A percentile compares a stretch with the other conserved stretches of the same genome.
Conservation (phyloP, 2,888 invertebrate species). For the Megaustenia siamemsis region DNA sequence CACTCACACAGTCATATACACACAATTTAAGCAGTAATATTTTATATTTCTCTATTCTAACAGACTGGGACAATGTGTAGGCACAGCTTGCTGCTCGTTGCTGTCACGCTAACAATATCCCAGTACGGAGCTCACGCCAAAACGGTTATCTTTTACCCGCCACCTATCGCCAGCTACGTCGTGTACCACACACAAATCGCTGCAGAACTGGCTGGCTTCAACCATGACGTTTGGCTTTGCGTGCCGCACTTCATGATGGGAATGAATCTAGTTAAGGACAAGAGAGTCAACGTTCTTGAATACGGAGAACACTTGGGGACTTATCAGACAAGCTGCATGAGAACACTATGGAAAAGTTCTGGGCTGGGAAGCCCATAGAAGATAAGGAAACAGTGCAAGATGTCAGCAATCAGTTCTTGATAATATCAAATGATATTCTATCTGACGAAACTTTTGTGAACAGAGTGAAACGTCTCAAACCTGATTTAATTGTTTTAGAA, state of each 20-base stretch:
- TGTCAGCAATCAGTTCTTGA: background rate
- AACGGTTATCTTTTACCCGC: conserved; percentile 12
- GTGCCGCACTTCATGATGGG: conserved; percentile 8
- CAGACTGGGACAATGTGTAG: background rate
- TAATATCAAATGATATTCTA: background rate
- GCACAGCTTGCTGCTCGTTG: background rate
- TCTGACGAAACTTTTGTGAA: conserved; percentile 40
- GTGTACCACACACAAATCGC: conserved; percentile 50
- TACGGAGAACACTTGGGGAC: conserved; percentile 33
- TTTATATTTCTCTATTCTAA: background rate
- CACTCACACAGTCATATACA: background rate
- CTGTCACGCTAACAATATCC: too few species aligned
- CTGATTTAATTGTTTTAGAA: conserved; percentile 55
- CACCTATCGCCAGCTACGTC: conserved; percentile 42
- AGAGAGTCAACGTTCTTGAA: background rate
- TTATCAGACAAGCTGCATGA: too few species aligned
- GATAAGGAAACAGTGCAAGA: background rate
- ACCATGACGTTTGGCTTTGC: conserved; percentile 43
- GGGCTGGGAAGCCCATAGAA: background rate
- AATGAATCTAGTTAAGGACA: background rate
- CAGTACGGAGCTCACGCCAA: too few species aligned
- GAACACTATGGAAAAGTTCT: conserved; percentile 12
- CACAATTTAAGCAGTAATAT: background rate
- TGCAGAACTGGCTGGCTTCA: conserved; percentile 31
- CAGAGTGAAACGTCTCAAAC: conserved; percentile 40